These are phyloP conservation scores for Erinaceus europaeus DNA, from an alignment of 2,113 vertebrate species.

Conservation along the genomic window DNA sequence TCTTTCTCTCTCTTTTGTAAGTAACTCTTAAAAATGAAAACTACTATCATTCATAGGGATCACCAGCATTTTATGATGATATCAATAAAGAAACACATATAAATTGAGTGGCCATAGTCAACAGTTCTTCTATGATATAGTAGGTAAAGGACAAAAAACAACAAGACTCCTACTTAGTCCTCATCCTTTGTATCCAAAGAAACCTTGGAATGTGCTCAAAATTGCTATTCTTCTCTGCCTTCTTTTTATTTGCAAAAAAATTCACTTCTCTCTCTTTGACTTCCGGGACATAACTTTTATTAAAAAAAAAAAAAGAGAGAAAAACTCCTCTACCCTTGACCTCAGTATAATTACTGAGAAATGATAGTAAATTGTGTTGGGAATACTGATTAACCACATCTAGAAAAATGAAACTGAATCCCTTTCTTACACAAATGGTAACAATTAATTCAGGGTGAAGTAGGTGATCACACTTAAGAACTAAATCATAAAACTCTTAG, in stretches of 20 bases:
- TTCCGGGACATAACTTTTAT: background rate
- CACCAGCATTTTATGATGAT: background rate
- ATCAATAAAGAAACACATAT: background rate
- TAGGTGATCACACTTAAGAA: background rate
- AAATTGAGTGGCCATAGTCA: background rate
- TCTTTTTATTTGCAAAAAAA: background rate
- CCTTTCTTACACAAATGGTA: background rate
- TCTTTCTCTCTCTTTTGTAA: too few species aligned
- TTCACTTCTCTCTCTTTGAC: background rate
- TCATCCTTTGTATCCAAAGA: background rate
- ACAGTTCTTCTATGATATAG: background rate
- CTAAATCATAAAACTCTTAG: background rate
- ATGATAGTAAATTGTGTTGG: background rate
- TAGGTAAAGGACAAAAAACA: background rate
- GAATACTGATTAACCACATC: background rate
- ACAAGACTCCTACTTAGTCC: background rate
- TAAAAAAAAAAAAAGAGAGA: too few species aligned
- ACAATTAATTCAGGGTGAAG: background rate
- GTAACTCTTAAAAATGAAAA: background rate
- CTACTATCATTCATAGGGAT: background rate
- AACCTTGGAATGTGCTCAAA: background rate
- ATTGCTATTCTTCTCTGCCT: background rate
- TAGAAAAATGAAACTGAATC: background rate
- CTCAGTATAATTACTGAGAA: background rate
- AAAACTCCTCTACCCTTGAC: too few species aligned